These are phyloP conservation scores for Astropecten irregularis DNA, from an alignment of 53 echinoderm and acorn worm species.

Conservation along the genomic window DNA sequence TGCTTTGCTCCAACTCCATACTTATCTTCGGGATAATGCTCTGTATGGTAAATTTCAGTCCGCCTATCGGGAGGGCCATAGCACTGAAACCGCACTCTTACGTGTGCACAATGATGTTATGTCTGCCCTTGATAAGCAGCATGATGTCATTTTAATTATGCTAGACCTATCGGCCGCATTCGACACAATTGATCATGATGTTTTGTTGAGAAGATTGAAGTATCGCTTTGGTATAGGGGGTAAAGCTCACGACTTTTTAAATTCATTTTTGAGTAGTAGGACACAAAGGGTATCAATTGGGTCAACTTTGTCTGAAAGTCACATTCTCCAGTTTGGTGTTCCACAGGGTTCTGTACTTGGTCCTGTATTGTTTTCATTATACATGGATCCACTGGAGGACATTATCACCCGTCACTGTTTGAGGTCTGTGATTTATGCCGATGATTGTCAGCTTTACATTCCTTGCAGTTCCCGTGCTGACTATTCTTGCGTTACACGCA, in stretches of 20 bases:
- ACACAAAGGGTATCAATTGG: not conserved
- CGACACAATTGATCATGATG: constrained; percentile 5
- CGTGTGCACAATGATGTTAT: constrained; percentile 1
- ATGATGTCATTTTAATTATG: constrained; percentile 18
- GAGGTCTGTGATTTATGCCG: too few species aligned
- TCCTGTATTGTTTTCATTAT: too few species aligned
- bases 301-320: not conserved
- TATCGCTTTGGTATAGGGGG: not conserved
- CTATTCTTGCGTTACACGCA: too few species aligned
- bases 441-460: too few species aligned
- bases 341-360: too few species aligned
- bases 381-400: too few species aligned
- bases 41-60: constrained; percentile 30
- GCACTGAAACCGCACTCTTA: constrained; percentile 22
- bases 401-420: too few species aligned
- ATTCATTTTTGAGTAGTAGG: not conserved
- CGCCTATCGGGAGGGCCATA: not conserved
- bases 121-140: constrained; percentile 23
- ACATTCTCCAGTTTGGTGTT: not conserved
- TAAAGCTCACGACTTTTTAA: not conserved
- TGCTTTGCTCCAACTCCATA: too few species aligned
- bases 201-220: not conserved
- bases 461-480: too few species aligned
- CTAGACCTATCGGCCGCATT: not conserved
- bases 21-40: not conserved